Evolutionary conservation across 2,888 invertebrate genomes (phyloP).

Genomic region (Acanthosepion lycidas): DNA sequence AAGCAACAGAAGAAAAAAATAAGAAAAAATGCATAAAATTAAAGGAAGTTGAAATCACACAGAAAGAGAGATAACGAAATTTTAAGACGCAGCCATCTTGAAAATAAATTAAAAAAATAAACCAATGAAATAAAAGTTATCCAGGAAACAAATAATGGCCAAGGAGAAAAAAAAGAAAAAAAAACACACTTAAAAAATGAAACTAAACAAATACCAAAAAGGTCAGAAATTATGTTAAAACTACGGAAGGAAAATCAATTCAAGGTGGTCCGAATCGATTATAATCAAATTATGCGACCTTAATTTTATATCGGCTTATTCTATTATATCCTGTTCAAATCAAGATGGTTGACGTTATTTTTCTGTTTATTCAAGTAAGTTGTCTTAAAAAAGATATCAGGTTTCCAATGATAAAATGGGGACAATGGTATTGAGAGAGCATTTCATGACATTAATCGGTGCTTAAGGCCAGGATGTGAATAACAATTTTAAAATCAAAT

Average conservation of each 20-base stretch:
- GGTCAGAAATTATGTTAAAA: not conserved
- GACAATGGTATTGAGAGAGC: not conserved
- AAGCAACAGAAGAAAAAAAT: too few relatives aligned
- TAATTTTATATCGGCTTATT: not conserved
- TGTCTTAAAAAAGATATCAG: not conserved
- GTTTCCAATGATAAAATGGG: not conserved
- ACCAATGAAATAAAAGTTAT: not conserved
- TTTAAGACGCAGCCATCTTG: not conserved
- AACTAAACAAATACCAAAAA: not conserved
- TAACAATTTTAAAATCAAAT: too few relatives aligned
- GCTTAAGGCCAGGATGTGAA: not conserved
- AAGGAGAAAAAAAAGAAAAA: not conserved
- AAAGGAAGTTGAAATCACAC: not conserved
- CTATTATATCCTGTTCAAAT: not conserved
- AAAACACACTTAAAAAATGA: not conserved
- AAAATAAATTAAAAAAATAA: not conserved
- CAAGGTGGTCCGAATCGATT: not conserved
- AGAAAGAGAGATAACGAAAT: not conserved
- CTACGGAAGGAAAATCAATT: not conserved
- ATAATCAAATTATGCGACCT: not conserved
- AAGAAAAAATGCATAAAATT: not conserved
- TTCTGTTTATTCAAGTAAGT: not conserved
- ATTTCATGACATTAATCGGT: not conserved
- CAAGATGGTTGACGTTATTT: not conserved
- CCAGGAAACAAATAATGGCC: not conserved